Evolutionary conservation across 1,140 invertebrate species (phyloP).

Genomic region (Tetramorium alpestre): DNA sequence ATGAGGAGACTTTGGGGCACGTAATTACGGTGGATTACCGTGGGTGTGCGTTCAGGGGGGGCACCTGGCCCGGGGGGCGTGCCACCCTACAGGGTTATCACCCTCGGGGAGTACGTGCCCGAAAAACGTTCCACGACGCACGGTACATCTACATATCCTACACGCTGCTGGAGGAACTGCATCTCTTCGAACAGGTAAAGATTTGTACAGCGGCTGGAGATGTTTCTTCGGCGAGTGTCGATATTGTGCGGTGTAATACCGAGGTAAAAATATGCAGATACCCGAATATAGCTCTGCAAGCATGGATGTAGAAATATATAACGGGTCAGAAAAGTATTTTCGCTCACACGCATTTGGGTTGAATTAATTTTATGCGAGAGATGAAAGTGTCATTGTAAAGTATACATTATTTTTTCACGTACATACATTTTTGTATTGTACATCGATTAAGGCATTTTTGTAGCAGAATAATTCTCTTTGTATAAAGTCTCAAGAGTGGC

Average conservation of each 20-base stretch:
- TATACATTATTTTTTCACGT: background rate
- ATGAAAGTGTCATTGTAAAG: background rate
- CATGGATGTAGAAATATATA: background rate
- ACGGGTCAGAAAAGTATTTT: background rate
- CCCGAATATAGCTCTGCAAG: background rate
- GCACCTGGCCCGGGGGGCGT: slow-evolving; percentile 84
- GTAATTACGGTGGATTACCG: slow-evolving; percentile 83
- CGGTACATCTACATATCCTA: slow-evolving; percentile 88
- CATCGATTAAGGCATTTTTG: background rate
- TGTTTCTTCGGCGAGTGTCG: background rate
- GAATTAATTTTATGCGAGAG: background rate
- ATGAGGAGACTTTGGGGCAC: slow-evolving; percentile 68
- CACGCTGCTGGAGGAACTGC: slow-evolving; percentile 87
- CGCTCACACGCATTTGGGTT: background rate
- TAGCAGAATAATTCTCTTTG: background rate
- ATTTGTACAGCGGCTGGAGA: background rate
- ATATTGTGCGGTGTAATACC: background rate
- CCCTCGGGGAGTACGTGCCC: slow-evolving; percentile 78
- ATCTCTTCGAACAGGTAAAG: slow-evolving; percentile 88
- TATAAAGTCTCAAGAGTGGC: background rate
- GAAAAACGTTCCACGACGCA: slow-evolving; percentile 87
- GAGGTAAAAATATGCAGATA: background rate
- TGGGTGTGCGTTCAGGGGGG: slow-evolving; percentile 73
- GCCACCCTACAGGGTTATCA: slow-evolving; percentile 77
- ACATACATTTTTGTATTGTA: background rate